These are phyloP conservation scores for Lemur catta DNA, from an alignment of 2,797 vertebrate genomes.

Conservation along the genomic window DNA sequence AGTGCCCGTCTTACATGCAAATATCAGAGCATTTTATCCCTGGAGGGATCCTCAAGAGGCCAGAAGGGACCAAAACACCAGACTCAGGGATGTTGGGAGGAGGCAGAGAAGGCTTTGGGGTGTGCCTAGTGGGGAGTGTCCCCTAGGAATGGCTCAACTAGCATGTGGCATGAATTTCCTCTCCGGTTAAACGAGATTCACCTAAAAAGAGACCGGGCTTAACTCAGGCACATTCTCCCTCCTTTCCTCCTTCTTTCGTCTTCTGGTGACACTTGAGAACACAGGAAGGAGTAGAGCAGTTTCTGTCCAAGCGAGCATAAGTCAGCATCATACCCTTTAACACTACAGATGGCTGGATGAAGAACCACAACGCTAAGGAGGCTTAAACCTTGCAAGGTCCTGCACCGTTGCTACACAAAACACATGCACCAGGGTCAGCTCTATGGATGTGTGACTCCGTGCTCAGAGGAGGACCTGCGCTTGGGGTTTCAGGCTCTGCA, in stretches of 20 bases:
- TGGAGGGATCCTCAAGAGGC: background rate
- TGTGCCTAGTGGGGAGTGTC: rapidly evolving
- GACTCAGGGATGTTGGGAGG: background rate
- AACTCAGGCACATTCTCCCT: background rate
- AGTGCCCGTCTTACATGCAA: rapidly evolving
- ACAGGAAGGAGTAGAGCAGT: no score
- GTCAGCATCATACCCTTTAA: no score
- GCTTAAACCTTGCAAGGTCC: background rate
- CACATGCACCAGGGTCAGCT: no score
- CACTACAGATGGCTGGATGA: no score
- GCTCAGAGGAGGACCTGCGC: no score
- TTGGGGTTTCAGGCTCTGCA: no score
- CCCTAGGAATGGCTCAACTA: background rate
- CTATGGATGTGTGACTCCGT: no score
- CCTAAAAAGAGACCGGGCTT: background rate
- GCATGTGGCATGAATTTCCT: background rate
- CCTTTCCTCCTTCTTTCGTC: no score
- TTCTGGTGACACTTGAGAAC: no score
- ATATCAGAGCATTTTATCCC: background rate
- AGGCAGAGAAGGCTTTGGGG: background rate
- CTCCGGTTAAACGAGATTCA: background rate
- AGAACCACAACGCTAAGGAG: no score
- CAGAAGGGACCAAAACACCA: background rate
- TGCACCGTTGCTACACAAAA: no score
- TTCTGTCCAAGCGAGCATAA: no score